Base-by-base conservation (phyloP, 2,888 invertebrate genomes). In the Hybos culiciformis region DNA sequence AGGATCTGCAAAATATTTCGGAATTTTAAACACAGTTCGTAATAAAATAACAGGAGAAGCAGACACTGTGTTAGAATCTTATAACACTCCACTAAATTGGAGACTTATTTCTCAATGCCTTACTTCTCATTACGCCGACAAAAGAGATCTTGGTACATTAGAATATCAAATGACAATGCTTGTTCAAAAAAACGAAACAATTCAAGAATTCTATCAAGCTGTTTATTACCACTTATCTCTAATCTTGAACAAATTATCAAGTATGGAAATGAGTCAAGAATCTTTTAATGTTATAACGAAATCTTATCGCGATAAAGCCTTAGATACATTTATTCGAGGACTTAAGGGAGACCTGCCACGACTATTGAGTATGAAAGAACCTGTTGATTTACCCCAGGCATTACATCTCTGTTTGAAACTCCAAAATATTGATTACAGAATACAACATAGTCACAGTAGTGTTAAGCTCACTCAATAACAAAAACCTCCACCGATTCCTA, bases 361-460 rank as follows among this genome's bases (percentile, higher is more conserved):
- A 23, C 38, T 51, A 17, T 40, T 48, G 12, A 48, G 49, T 7
- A 51, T 51, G 19, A 46, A 45, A 6, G 50, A 53, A 42, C 51
- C 49, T n/a, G 41, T 32, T 9, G 48, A 51, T 26, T 43, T 53
- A 5, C 48, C 49, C 24, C 48, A 51, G 32, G 51, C 49, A 8
- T 31, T 50, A 3, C 45, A 49, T 21, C 33, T 48, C 8, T 47
- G 48, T 23, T 29, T 52, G 6, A 44, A 48, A 21, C 9, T 48
- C 11, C 39, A 51, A 36, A 50, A 50, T 20, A 17, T 32, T 8
- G 17, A 32, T 32, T 15, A 32, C 17, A 8, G 32, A 32, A 32
- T 32, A 9, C 9, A n/a, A 32, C 17, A 32, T 9, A 32, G 17
- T 32, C 32, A 32, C 6, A 6, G 29, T 29, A 17, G 9, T 32